Evolutionary conservation across 64 coral and sea anemone genomes (phyloP).

Genomic region (Platygyra sinensis): DNA sequence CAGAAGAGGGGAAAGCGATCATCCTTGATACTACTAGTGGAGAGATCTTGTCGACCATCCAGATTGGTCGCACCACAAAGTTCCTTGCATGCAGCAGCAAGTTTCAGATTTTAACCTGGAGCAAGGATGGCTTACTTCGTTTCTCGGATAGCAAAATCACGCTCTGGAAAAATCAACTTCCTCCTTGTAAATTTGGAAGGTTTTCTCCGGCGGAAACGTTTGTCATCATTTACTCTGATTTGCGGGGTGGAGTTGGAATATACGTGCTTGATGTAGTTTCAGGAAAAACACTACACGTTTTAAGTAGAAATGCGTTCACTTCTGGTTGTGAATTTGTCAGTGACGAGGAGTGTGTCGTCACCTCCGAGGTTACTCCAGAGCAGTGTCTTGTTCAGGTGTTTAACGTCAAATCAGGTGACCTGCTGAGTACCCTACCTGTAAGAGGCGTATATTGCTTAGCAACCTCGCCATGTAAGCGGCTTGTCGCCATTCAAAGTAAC

Average conservation of each 20-base stretch:
- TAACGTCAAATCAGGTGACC: not conserved
- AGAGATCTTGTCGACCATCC: not conserved
- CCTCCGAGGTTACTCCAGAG: too few relatives aligned
- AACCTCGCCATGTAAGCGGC: not conserved
- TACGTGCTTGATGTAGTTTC: not conserved
- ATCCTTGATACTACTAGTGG: not conserved
- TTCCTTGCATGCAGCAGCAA: not conserved
- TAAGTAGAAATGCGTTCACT: not conserved
- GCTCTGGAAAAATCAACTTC: not conserved
- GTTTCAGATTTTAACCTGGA: not conserved
- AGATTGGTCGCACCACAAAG: too few relatives aligned
- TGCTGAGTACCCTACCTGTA: not conserved
- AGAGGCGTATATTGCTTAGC: not conserved
- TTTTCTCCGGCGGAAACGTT: not conserved
- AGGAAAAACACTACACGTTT: not conserved
- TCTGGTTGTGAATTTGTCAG: not conserved
- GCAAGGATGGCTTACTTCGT: too few relatives aligned
- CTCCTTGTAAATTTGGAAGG: too few relatives aligned
- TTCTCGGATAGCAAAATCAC: not conserved
- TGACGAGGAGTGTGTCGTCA: conserved; percentile 3
- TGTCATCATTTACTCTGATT: not conserved
- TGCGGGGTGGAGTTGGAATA: too few relatives aligned
- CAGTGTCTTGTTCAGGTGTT: not conserved
- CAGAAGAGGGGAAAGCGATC: not conserved
- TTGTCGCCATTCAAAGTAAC: not conserved